Percentiles rank a stretch among this genome's conserved stretches.
Evolutionary conservation across 23 tunicate species (phyloP).

Genomic region (Ascidia mentula): DNA sequence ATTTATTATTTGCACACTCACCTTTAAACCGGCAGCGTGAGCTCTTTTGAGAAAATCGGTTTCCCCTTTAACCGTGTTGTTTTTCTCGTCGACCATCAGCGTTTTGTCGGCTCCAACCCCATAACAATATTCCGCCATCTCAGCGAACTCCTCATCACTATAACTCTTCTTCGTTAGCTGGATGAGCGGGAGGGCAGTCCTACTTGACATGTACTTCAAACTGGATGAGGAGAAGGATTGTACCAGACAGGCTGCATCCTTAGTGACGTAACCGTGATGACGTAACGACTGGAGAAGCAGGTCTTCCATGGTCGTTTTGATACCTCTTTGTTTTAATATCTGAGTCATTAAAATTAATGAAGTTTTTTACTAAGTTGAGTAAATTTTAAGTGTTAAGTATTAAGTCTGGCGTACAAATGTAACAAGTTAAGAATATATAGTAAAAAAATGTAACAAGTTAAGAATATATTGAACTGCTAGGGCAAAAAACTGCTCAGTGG

Average conservation of each 20-base stretch:
- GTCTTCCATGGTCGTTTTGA: slow-evolving; percentile 78
- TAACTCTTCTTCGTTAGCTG: slow-evolving; percentile 19
- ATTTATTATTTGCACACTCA: too few relatives aligned
- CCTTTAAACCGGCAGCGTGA: slow-evolving; percentile 47
- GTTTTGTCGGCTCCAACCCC: slow-evolving; percentile 75
- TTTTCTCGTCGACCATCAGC: slow-evolving; percentile 44
- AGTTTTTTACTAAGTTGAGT: too few relatives aligned
- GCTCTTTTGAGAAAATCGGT: slow-evolving; percentile 45
- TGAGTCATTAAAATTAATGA: too few relatives aligned
- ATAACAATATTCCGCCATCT: slow-evolving; percentile 40
- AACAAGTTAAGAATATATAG: too few relatives aligned
- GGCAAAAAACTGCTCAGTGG: too few relatives aligned
- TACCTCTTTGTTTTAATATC: background rate
- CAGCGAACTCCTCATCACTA: slow-evolving; percentile 24
- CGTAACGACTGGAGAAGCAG: slow-evolving; percentile 49
- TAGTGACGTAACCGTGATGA: slow-evolving; percentile 55
- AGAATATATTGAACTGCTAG: too few relatives aligned
- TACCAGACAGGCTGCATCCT: slow-evolving; percentile 66
- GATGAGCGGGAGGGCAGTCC: slow-evolving; percentile 61
- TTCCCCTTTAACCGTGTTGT: slow-evolving; percentile 23
- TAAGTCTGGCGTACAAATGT: too few relatives aligned
- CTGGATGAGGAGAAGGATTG: slow-evolving; percentile 74
- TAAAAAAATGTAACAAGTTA: too few relatives aligned
- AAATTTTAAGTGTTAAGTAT: too few relatives aligned
- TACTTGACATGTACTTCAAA: slow-evolving; percentile 44